Evolutionary conservation across 2,888 invertebrate genomes (phyloP).

Genomic region (Morpho deidamia): DNA sequence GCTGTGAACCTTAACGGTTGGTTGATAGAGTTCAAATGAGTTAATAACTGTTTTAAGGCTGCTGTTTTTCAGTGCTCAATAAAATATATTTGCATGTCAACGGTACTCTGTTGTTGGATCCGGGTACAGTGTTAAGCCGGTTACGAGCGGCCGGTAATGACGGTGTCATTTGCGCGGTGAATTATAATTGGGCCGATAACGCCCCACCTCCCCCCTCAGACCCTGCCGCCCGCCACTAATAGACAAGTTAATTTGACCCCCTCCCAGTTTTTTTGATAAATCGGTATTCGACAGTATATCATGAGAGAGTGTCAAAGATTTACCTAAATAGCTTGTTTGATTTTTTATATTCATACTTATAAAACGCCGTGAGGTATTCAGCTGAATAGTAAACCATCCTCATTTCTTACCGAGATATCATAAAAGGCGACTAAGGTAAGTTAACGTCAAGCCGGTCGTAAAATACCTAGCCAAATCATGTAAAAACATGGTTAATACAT

Average conservation of each 20-base stretch:
- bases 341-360: not conserved
- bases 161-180: slow-evolving; percentile 65
- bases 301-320: not conserved
- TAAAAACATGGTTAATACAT: no score
- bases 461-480: no score
- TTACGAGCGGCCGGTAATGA: slow-evolving; percentile 59
- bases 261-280: slow-evolving; percentile 6
- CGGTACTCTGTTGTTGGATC: slow-evolving; percentile 38
- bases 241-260: slow-evolving; percentile 34
- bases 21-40: no score
- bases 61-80: no score
- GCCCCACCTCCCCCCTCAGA: slow-evolving; percentile 14
- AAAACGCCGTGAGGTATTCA: no score
- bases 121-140: slow-evolving; percentile 62
- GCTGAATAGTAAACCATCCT: no score
- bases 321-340: not conserved
- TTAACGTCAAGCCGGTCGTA: not conserved
- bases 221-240: slow-evolving; percentile 26
- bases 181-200: slow-evolving; percentile 63
- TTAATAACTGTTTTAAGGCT: no score
- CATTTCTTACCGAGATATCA: no score
- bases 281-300: slow-evolving; percentile 7
- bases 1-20: no score
- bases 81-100: slow-evolving; percentile 6
- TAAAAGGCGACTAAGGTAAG: not conserved